Evolutionary conservation across 1,140 invertebrate genomes (phyloP), one percentile per base, ranked within the genome.

Genomic region (Aplysia californica): DNA sequence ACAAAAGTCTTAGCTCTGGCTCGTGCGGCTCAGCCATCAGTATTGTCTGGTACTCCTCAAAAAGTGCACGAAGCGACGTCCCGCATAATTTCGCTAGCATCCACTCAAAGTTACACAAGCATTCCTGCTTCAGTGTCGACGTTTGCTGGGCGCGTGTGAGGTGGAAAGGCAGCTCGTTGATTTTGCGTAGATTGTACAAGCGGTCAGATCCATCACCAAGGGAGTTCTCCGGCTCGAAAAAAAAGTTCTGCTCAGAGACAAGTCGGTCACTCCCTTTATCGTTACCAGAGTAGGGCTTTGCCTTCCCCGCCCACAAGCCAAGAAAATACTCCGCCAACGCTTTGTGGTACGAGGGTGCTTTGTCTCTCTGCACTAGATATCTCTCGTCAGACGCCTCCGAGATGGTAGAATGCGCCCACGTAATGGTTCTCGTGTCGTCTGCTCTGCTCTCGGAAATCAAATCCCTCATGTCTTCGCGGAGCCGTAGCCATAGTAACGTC

Each of bases 21-120:
- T 95, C 95, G 83, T 96, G 93, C 6, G 95, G 94, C 44, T 61
- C 66, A 33, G 94, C 85, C 95, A 94, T 67, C 77, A 78, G 66
- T 59, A 69, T 95, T 94, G 0, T 96, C 95, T 86, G 98, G 96
- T 97, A 98, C 88, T 99, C 97, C 29, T 96, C 95, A 4, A 99
- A 91, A 2, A 98, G 94, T 0, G 96, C 77, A 93, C 91, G 96
- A 0, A 99, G 91, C 2, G 97, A 96, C 83, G 97, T 98, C 74
- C 95, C 96, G 75, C 95, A 96, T 2, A 99, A 90, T 89, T 99
- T 99, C 0, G 97, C 96, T 85, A 98, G 96, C 1, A 99, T 91
- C 96, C 97, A 99, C 83, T 98, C 94, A 87, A 98, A 99, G 90
- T 98, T 98, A 89, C 99, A 99, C 2, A 99, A 91, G 10, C 98